These are phyloP conservation scores for Cosmia pyralina DNA, from an alignment of 2,888 invertebrate genomes.

Conservation along the genomic window DNA sequence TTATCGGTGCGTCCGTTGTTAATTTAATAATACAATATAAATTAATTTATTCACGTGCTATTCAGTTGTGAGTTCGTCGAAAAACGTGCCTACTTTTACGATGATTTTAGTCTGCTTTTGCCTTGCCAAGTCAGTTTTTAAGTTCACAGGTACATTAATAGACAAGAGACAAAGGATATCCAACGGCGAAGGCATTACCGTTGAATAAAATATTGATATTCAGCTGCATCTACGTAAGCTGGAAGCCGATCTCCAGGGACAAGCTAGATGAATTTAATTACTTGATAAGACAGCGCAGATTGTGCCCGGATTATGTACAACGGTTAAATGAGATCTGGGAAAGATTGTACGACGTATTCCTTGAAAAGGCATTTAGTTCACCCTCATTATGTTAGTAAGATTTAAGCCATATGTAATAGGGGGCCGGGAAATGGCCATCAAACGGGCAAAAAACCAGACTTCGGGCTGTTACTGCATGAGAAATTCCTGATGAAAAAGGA, in stretches of 20 bases:
- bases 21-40: conserved; percentile 43
- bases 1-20: conserved; percentile 55
- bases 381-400: neutral
- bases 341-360: too few relatives aligned
- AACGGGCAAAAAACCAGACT: neutral
- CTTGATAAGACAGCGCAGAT: conserved; percentile 14
- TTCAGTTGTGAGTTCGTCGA: conserved; percentile 8
- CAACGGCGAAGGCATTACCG: neutral
- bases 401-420: neutral
- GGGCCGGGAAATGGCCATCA: neutral
- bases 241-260: conserved; percentile 25
- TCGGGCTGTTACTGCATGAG: too few relatives aligned
- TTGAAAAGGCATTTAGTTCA: neutral
- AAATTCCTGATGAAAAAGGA: neutral
- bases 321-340: conserved; percentile 12
- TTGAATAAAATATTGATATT: conserved; percentile 28
- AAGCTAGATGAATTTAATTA: conserved; percentile 16
- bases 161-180: conserved; percentile 26
- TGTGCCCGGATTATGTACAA: conserved; percentile 15
- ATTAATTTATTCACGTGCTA: conserved; percentile 13
- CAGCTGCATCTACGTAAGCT: conserved; percentile 12
- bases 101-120: neutral
- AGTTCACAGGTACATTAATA: neutral
- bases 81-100: neutral
- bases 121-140: neutral